These are phyloP conservation scores for Anarsia innoxiella DNA, from an alignment of 2,888 invertebrate species.

Conservation along the genomic window DNA sequence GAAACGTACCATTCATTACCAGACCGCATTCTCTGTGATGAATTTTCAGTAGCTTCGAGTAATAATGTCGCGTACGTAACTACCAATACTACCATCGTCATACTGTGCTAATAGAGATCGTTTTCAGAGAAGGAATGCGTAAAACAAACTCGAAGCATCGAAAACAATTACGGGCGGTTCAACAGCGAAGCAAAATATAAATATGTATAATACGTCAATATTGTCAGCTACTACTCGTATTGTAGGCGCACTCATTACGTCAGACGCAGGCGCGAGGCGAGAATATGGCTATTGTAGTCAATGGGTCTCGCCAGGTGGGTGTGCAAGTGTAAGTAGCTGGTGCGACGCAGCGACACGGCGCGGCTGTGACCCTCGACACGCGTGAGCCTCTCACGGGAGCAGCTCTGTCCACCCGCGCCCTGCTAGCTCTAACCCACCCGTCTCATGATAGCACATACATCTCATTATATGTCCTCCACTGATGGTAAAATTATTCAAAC, in stretches of 20 bases:
- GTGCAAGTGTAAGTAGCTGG: slow-evolving; percentile 63
- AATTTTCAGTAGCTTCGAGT: slow-evolving; percentile 34
- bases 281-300: slow-evolving; percentile 65
- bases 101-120: slow-evolving; percentile 13
- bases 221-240: slow-evolving; percentile 59
- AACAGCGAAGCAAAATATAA: slow-evolving; percentile 34
- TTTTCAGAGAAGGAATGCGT: slow-evolving; percentile 32
- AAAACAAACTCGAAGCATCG: slow-evolving; percentile 34
- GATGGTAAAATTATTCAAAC: slow-evolving; percentile 26
- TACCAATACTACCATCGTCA: slow-evolving; percentile 1
- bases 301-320: slow-evolving; percentile 63
- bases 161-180: slow-evolving; percentile 45
- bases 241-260: slow-evolving; percentile 56
- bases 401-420: slow-evolving; percentile 7
- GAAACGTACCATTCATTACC: slow-evolving; percentile 58
- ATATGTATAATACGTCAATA: slow-evolving; percentile 60
- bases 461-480: too few relatives aligned
- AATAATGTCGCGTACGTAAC: slow-evolving; percentile 18
- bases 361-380: slow-evolving; percentile 50
- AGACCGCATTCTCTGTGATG: slow-evolving; percentile 34
- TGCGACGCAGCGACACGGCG: too few relatives aligned
- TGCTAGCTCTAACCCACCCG: slow-evolving; percentile 5
- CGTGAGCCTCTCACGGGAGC: slow-evolving; percentile 13
- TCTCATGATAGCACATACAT: slow-evolving; percentile 13
- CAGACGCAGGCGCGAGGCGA: slow-evolving; percentile 44